phyloP scores from a whole-genome alignment of 2,797 vertebrate genomes.

The Craterocephalus amniculus region DNA sequence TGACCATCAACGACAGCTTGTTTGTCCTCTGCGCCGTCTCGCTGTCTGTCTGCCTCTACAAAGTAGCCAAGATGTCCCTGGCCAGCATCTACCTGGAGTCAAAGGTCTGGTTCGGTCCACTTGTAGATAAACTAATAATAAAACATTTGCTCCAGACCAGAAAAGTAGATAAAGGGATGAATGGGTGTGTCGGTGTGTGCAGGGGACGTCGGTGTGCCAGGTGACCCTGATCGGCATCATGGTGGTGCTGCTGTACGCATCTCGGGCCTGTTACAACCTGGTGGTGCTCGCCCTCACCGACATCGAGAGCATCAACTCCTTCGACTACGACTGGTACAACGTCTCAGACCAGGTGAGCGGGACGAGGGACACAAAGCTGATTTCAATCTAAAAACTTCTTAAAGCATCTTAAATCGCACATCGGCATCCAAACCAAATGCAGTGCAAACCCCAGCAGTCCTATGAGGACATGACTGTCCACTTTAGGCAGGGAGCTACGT shows the following conservation, averaged over 20 bases:
- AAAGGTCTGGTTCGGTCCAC: slow-evolving; percentile 76
- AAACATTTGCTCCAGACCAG: neutral
- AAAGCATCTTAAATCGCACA: too few relatives aligned
- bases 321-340: slow-evolving; percentile 96
- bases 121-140: neutral
- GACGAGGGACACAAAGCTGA: accelerated
- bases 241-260: slow-evolving; percentile 90
- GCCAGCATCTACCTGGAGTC: slow-evolving; percentile 95
- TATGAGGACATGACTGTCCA: too few relatives aligned
- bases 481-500: too few relatives aligned
- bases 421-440: too few relatives aligned
- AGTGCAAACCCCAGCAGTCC: too few relatives aligned
- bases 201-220: slow-evolving; percentile 95
- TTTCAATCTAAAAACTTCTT: neutral
- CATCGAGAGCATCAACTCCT: slow-evolving; percentile 86
- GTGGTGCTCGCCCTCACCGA: slow-evolving; percentile 88
- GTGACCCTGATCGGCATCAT: slow-evolving; percentile 88
- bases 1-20: slow-evolving; percentile 92
- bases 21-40: slow-evolving; percentile 93
- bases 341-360: slow-evolving; percentile 92
- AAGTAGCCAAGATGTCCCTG: slow-evolving; percentile 94
- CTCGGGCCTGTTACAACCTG: slow-evolving; percentile 93
- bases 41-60: slow-evolving; percentile 92
- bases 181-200: slow-evolving; percentile 19
- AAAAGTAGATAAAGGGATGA: neutral